phyloP scores from a whole-genome alignment of 2,113 vertebrate genomes.

The Mormyrus iriodes region DNA sequence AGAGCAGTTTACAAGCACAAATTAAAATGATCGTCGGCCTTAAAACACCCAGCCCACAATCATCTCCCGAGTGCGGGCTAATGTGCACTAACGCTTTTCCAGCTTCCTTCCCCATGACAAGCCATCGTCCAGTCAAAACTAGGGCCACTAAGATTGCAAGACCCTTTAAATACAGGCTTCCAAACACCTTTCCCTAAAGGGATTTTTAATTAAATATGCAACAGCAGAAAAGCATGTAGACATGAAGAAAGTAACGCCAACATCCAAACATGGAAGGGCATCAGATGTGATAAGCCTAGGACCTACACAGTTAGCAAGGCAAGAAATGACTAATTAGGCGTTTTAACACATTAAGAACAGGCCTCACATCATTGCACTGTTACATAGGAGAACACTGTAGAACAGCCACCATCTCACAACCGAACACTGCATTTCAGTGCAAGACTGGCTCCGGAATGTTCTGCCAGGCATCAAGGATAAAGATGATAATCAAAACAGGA shows the following conservation, averaged over 20 bases:
- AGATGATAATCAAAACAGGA: constrained; percentile 6
- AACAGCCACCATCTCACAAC: neutral
- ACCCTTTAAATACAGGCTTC: neutral
- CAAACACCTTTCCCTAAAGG: neutral
- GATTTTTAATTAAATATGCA: neutral
- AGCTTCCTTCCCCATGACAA: neutral
- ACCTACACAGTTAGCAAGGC: neutral
- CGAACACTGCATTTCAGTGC: neutral
- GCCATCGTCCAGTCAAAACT: neutral
- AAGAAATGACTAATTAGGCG: neutral
- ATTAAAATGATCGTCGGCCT: neutral
- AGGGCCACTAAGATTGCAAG: neutral
- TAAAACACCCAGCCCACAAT: neutral
- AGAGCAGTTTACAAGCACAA: neutral
- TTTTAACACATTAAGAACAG: neutral
- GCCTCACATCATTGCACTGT: neutral
- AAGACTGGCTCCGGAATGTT: neutral
- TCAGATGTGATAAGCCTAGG: neutral
- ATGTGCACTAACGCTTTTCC: neutral
- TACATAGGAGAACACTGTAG: neutral
- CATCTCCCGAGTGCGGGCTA: neutral
- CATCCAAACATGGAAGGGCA: neutral
- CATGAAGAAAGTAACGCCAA: neutral
- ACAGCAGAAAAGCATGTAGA: neutral
- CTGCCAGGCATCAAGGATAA: neutral